Evolutionary conservation across 2,113 vertebrate species (phyloP), one percentile per base, ranked within the genome.

Genomic region (Aegotheles bennettii): DNA sequence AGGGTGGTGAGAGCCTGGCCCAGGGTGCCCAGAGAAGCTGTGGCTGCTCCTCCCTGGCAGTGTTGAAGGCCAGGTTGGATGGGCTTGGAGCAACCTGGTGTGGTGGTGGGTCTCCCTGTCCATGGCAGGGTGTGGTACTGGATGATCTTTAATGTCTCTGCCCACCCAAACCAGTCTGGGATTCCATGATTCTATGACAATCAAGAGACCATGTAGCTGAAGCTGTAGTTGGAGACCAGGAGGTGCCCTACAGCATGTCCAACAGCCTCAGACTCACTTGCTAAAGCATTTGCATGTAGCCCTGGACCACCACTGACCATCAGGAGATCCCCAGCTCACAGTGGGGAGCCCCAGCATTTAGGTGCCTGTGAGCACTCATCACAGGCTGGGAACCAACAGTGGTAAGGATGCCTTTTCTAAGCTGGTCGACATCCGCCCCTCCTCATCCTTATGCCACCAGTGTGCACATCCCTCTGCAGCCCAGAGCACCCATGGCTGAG

Each of bases 281-380:
- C 16, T 38, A 60, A 40, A 45, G 53, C 18, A 8, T 2, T 38
- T 31, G 38, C 3, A 3, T 1, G 1, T 21, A 50, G 7, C 24
- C 2, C 63, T 7, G 38, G 57, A 42, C 23, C 61, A 35, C 24
- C 26, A 38, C 29, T 2, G 20, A 33, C 23, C 31, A 4, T n/a
- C 14, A 9, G 61, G 20, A 76, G 33, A 68, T 43, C 71, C 25
- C 29, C 47, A 15, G 26, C 8, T 54, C 10, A 4, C 42, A 9
- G 42, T 0, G 3, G 59, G 21, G 16, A 69, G n/a, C 35, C 15
- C 16, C 0, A 1, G 50, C 21, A 14, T 24, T 24, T 13, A 4
- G 17, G n/a, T 33, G 40, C 33, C 38, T 40, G 36, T 45, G 36
- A 83, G 31, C 21, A 36, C 19, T 23, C 17, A 7, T 26, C 24